Evolutionary conservation across 1,140 invertebrate genomes (phyloP).

Genomic region (Nebria ingens): DNA sequence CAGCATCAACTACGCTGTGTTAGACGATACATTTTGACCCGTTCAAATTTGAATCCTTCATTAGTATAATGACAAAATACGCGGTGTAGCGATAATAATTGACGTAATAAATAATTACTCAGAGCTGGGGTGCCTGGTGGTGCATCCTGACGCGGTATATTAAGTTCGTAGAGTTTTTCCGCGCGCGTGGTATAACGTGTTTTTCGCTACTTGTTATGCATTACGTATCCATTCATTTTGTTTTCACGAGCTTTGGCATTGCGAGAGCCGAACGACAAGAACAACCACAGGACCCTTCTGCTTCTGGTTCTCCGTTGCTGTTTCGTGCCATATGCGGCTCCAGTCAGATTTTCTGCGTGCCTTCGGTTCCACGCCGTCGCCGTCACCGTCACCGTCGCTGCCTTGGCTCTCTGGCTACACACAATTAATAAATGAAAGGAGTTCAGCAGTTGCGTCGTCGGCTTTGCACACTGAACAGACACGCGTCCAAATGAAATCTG

Average conservation of each 20-base stretch:
- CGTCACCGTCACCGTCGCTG: too few species aligned
- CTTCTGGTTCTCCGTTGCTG: not conserved
- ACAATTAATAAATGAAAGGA: not conserved
- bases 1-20: not conserved
- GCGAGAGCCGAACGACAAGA: not conserved
- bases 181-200: not conserved
- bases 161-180: not conserved
- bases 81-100: not conserved
- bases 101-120: not conserved
- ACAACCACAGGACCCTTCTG: not conserved
- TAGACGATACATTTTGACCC: not conserved
- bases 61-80: not conserved
- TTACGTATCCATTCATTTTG: conserved; percentile 9
- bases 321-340: not conserved
- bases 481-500: not conserved
- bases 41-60: not conserved
- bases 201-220: conserved; percentile 9
- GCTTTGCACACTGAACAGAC: not conserved
- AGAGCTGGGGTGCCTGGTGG: too few species aligned
- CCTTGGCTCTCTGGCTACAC: not conserved
- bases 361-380: too few species aligned
- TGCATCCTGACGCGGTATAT: not conserved
- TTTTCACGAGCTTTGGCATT: not conserved
- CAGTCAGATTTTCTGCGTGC: too few species aligned
- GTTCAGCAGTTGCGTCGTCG: not conserved